Percentiles rank a stretch among this genome's conserved stretches.
These are phyloP conservation scores for Cynaeus angustus DNA, from an alignment of 2,888 invertebrate species.

Conservation along the genomic window DNA sequence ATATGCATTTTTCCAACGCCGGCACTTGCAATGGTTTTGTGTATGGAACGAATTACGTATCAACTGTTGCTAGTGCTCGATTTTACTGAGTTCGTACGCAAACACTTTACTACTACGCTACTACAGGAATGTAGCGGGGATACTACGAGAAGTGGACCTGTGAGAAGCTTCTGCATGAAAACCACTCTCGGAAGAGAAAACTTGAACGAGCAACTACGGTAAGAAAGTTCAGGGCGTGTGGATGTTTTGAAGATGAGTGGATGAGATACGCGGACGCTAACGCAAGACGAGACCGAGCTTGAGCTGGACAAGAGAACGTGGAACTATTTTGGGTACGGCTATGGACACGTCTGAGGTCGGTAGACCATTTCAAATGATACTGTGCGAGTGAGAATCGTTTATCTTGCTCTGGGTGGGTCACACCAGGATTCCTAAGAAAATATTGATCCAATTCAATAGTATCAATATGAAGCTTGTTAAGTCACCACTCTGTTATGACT, in stretches of 20 bases:
- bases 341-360: conserved; percentile 15
- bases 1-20: conserved; percentile 20
- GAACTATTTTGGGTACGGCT: conserved; percentile 34
- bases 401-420: too few species aligned
- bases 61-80: conserved; percentile 55
- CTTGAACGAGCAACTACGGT: conserved; percentile 61
- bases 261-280: conserved; percentile 55
- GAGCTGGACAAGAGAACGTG: conserved; percentile 8
- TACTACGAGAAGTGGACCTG: conserved; percentile 67
- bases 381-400: too few species aligned
- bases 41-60: conserved; percentile 50
- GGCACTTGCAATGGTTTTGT: conserved; percentile 15
- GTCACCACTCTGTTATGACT: too few species aligned
- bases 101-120: conserved; percentile 64
- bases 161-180: conserved; percentile 43
- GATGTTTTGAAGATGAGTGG: conserved; percentile 66
- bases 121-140: conserved; percentile 69
- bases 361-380: conserved; percentile 2
- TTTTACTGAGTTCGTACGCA: conserved; percentile 51
- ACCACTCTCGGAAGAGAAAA: conserved; percentile 51
- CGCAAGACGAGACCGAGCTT: conserved; percentile 35
- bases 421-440: too few species aligned
- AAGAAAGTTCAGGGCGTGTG: conserved; percentile 70
- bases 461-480: too few species aligned
- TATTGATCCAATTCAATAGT: too few species aligned